A percentile compares a stretch with the other conserved stretches of the same genome.
Evolutionary conservation across 2,113 vertebrate species (phyloP).

Genomic region (Leucopsar rothschildi): DNA sequence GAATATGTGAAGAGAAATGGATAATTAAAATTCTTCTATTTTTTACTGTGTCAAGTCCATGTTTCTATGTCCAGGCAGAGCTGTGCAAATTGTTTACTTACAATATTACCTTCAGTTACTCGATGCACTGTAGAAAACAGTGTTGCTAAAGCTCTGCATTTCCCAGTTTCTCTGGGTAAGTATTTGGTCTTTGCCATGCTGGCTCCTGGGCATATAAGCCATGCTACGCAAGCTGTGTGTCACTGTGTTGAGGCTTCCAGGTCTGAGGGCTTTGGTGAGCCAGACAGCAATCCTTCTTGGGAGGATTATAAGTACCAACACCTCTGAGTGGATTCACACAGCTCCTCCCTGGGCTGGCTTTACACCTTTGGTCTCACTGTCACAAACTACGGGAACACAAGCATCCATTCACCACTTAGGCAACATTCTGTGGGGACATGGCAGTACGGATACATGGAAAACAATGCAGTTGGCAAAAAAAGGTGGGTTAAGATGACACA

Average conservation of each 20-base stretch:
- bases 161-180: not conserved
- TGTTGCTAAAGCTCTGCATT: not conserved
- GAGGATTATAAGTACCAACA: not conserved
- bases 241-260: not conserved
- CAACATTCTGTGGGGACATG: not conserved
- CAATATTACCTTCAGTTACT: not conserved
- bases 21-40: not conserved
- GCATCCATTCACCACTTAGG: fast-evolving
- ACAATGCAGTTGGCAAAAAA: not conserved
- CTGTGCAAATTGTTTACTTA: not conserved
- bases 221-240: not conserved
- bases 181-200: not conserved
- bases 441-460: not conserved
- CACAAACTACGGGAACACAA: not conserved
- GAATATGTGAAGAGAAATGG: not conserved
- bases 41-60: not conserved
- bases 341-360: not conserved
- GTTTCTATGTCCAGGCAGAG: not conserved
- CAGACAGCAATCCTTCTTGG: not conserved
- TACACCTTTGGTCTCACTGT: not conserved
- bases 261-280: not conserved
- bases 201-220: not conserved
- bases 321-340: not conserved
- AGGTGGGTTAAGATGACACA: not conserved
- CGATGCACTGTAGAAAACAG: not conserved